These are phyloP conservation scores for Dendrocincla fuliginosa DNA, from an alignment of 2,797 vertebrate species.

Conservation along the genomic window DNA sequence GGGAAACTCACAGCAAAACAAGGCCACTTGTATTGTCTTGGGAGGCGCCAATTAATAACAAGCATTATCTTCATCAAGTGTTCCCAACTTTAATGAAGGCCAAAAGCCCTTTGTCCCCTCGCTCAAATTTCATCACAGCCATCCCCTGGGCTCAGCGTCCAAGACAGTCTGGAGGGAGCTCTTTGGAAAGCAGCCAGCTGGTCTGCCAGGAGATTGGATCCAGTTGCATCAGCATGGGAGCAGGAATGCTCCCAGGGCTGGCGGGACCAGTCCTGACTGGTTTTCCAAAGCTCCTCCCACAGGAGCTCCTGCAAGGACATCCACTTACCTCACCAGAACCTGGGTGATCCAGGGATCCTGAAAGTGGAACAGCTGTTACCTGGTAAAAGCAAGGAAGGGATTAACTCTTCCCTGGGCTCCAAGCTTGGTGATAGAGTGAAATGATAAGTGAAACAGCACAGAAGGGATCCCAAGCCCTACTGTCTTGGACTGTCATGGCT, in stretches of 20 bases:
- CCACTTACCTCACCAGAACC: conserved; percentile 17
- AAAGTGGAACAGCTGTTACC: conserved; percentile 4
- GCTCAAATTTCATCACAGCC: background rate
- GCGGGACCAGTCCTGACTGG: background rate
- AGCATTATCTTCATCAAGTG: background rate
- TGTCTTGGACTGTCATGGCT: background rate
- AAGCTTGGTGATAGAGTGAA: background rate
- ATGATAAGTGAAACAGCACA: background rate
- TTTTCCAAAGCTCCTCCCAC: conserved; percentile 54
- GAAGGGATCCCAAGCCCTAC: fast-evolving
- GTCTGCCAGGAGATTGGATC: conserved; percentile 28
- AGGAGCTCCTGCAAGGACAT: conserved; percentile 32
- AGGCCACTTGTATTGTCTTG: background rate
- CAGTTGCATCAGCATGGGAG: conserved; percentile 54
- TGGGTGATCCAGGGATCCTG: background rate
- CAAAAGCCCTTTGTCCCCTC: background rate
- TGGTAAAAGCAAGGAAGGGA: background rate
- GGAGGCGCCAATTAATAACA: background rate
- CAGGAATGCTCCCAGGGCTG: conserved; percentile 45
- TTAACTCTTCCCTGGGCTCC: background rate
- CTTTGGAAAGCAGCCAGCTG: conserved; percentile 10
- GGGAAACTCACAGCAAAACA: background rate
- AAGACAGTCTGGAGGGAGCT: conserved; percentile 34
- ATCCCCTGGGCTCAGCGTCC: background rate
- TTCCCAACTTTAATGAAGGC: background rate